Evolutionary conservation across 2,797 vertebrate species (phyloP).

Genomic region (Silurus lanzhouensis): DNA sequence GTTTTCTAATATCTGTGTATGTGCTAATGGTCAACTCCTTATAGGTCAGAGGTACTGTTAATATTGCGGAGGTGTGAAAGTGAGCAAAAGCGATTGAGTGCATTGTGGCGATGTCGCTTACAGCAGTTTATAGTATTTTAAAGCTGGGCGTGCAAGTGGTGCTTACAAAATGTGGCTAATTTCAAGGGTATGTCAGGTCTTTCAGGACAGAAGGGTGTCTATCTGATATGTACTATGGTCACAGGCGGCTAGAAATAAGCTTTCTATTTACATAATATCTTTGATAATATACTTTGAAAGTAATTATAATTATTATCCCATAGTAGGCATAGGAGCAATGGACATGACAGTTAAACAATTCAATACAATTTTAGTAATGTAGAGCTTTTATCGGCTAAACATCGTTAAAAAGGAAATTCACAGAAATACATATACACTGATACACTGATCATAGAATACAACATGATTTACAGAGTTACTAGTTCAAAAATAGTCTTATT

Average conservation of each 20-base stretch:
- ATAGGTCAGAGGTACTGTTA: not conserved
- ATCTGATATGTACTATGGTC: not conserved
- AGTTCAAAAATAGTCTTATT: not conserved
- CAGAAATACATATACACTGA: too few species aligned
- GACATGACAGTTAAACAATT: not conserved
- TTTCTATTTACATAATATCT: not conserved
- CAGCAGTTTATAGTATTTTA: not conserved
- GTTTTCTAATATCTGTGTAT: not conserved
- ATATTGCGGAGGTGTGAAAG: not conserved
- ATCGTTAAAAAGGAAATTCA: not conserved
- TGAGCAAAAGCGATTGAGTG: not conserved
- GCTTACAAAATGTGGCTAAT: not conserved
- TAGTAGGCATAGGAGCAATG: not conserved
- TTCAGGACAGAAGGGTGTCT: not conserved
- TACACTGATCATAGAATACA: not conserved
- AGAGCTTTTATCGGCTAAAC: not conserved
- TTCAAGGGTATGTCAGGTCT: not conserved
- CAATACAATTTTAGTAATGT: too few species aligned
- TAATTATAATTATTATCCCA: too few species aligned
- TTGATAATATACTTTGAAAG: too few species aligned
- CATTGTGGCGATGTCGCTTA: not conserved
- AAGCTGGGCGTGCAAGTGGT: not conserved
- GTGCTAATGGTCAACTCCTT: not conserved
- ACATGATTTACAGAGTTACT: not conserved
- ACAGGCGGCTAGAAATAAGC: not conserved